Conservation (phyloP, 2,888 invertebrate genomes). For the Drosophila greeni region DNA sequence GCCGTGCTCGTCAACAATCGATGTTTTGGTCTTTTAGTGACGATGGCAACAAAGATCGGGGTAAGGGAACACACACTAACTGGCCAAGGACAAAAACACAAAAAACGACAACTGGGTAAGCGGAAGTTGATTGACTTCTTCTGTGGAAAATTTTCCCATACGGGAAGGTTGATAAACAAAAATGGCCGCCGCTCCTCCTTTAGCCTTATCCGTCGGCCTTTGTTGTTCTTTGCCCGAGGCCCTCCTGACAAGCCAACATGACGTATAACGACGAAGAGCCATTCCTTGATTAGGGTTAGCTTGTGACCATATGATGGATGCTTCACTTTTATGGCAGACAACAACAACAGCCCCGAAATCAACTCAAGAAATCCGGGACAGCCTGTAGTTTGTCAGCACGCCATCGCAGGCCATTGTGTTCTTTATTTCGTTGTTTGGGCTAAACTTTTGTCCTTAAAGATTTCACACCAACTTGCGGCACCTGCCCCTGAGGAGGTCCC, state of each 20-base stretch:
- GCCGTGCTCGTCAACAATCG: neutral
- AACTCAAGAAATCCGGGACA: constrained; percentile 21
- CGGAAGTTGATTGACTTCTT: constrained; percentile 71
- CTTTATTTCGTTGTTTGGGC: constrained; percentile 7
- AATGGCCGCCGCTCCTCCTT: constrained; percentile 41
- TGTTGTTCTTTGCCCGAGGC: constrained; percentile 24
- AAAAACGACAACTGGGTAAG: neutral
- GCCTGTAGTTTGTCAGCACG: constrained; percentile 7
- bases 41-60: constrained; percentile 13
- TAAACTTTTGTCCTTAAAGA: constrained; percentile 2
- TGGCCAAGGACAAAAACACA: constrained; percentile 2
- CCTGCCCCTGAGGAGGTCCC: constrained; percentile 43
- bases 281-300: constrained; percentile 45
- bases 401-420: constrained; percentile 14
- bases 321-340: constrained; percentile 44
- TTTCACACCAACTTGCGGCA: constrained; percentile 53
- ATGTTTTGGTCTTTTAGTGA: constrained; percentile 24
- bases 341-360: constrained; percentile 1
- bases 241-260: constrained; percentile 21
- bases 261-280: constrained; percentile 18
- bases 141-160: constrained; percentile 50
- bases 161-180: constrained; percentile 71
- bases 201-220: constrained; percentile 29
- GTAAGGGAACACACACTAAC: constrained; percentile 20
- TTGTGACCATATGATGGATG: constrained; percentile 31